A percentile compares a stretch with the other conserved stretches of the same genome.
These are phyloP conservation scores for Tipula lateralis DNA, from an alignment of 2,888 invertebrate genomes.

Conservation along the genomic window DNA sequence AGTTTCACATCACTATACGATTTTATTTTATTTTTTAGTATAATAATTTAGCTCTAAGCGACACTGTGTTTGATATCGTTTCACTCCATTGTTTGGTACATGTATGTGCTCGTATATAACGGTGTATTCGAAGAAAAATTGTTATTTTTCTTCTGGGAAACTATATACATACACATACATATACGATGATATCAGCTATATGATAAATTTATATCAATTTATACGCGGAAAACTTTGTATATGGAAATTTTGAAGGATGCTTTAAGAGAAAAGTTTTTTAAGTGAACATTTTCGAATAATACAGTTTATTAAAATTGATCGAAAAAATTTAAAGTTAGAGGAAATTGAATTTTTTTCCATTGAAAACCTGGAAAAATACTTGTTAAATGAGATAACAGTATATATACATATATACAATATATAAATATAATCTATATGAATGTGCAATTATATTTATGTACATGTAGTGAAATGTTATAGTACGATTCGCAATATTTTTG, in stretches of 20 bases:
- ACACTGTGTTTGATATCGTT: background rate
- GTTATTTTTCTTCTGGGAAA: background rate
- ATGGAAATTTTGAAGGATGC: background rate
- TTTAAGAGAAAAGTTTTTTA: background rate
- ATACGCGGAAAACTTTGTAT: background rate
- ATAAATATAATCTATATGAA: no score
- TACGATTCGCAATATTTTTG: no score
- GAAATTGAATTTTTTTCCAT: background rate
- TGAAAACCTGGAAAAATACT: background rate
- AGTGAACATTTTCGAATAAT: background rate
- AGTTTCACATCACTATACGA: background rate
- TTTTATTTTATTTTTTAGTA: background rate
- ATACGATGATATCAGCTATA: background rate
- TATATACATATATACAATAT: background rate
- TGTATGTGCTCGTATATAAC: background rate
- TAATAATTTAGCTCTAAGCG: background rate
- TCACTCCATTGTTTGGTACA: background rate
- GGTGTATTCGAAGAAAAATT: background rate
- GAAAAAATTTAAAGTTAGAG: background rate
- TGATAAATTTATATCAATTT: slow-evolving; percentile 2
- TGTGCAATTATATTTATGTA: no score
- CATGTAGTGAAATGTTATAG: background rate
- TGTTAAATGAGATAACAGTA: background rate
- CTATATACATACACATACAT: background rate
- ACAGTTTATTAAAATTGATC: background rate